Base-by-base conservation (phyloP, 2,797 vertebrate genomes). In the Enteromius mattozi region DNA sequence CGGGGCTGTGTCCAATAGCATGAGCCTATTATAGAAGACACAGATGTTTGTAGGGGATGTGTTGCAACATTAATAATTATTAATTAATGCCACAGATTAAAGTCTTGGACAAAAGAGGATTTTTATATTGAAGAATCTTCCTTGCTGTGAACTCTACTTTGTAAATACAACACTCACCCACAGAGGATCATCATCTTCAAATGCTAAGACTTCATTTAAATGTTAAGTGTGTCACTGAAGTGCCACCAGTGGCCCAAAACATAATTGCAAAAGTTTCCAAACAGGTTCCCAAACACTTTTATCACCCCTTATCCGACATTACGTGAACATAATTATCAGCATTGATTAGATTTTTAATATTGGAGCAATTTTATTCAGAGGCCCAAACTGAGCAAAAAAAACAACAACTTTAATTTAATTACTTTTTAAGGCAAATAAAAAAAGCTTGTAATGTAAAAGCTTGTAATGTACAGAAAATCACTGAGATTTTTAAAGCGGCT, bases 1-100 rank as follows among this genome's bases (percentile, higher is more conserved):
- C 76, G 81, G 69, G 72, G 37, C 81, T 83, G 51, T 79, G 54
- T 80, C 71, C 49, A 70, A 86, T 54, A 86, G 9, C 68, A 63
- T 69, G 78, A 56, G 80, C 6, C 75, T 86, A 78, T 83, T 83
- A 66, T 82, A 37, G 69, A 72, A 37, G 42, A 82, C 30, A 9
- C 40, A 21, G 40, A 59, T 75, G 65, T 82, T 82, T 51, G 66
- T 59, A 47, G 63, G 24, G 49, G 33, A 70, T 78, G 82, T 78
- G 27, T 63, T 27, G 61, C 49, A 78, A 70, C 61, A 83, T 78
- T 78, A 69, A 54, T 12, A 21, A 77, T 40, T 77, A 69, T 83
- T 77, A 83, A 83, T 83, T 83, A 68, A 78, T 45, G 49, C 4
- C 72, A 40, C 19, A 66, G 42, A 76, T 68, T 68, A 54, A 40